A percentile compares a stretch with the other conserved stretches of the same genome.
Evolutionary conservation across 1,140 invertebrate species (phyloP).

Genomic region (Drosophila ogumai): DNA sequence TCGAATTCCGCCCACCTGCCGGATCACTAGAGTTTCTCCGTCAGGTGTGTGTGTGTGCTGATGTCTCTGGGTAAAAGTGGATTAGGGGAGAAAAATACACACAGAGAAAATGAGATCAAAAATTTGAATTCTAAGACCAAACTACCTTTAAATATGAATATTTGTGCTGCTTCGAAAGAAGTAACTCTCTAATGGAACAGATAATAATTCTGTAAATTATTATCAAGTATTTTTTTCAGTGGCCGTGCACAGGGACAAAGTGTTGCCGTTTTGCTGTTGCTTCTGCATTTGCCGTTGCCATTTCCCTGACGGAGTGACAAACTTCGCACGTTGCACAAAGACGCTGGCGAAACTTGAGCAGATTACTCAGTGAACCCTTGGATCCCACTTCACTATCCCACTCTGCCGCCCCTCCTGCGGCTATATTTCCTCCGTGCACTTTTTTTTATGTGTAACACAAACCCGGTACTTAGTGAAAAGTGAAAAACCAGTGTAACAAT

Average conservation of each 20-base stretch:
- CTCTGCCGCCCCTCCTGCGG: neutral
- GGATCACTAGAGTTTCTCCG: conserved; percentile 26
- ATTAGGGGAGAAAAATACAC: conserved; percentile 52
- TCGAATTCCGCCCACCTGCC: conserved; percentile 1
- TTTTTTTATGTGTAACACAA: conserved; percentile 78
- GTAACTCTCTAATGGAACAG: too few relatives aligned
- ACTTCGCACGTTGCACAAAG: conserved; percentile 78
- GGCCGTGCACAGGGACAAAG: conserved; percentile 54
- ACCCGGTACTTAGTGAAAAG: conserved; percentile 78
- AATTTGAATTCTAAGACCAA: too few relatives aligned
- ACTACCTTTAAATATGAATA: neutral
- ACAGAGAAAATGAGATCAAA: conserved; percentile 1
- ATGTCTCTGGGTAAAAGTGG: conserved; percentile 36
- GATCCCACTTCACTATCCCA: neutral
- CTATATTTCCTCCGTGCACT: conserved; percentile 16
- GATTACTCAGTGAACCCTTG: conserved; percentile 56
- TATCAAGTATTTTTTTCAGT: neutral
- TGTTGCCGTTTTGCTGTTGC: conserved; percentile 35
- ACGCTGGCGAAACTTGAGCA: conserved; percentile 65
- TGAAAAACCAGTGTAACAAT: conserved; percentile 82
- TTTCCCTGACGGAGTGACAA: conserved; percentile 78
- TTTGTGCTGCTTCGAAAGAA: too few relatives aligned
- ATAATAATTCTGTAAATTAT: neutral
- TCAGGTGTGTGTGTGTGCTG: conserved; percentile 5
- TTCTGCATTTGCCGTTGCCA: conserved; percentile 39